Base-by-base conservation (phyloP, 2,797 vertebrate species). In the Anniella stebbinsi region DNA sequence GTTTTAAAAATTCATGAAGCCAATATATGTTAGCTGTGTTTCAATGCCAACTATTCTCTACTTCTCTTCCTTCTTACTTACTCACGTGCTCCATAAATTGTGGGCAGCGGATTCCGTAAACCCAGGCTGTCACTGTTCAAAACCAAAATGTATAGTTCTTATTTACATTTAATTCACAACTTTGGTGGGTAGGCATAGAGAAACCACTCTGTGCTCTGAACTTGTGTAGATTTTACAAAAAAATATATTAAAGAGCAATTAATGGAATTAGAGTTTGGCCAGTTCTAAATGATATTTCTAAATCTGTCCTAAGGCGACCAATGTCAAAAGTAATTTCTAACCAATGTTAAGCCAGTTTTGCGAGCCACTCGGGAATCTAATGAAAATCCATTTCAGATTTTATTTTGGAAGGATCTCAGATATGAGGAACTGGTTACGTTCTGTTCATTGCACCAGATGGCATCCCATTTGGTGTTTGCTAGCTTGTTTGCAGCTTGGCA, bases 391-490 rank as follows among this genome's bases (percentile, higher is more conserved):
- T 87, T 94, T 95, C 73, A 82, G 75, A 95, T 92, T 94, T 95
- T 95, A 91, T 93, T 97, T 96, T 96, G 94, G 93, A 91, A 95
- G 91, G 95, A 89, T 90, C 70, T 94, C 95, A 93, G 92, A 93
- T 89, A 95, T 70, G 82, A 89, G 80, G 88, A 95, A 88, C 87
- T 92, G 91, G 90, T 96, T 91, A 90, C 92, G 93, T 91, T 93
- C 91, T 93, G 73, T 91, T 95, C 84, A 15, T 95, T 97, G 92
- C 90, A 94, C 93, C 97, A 97, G 95, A 96, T 96, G 96, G 93
- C 87, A 91, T 95, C 91, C 93, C 93, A 94, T 95, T 97, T 95
- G 93, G 95, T 95, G 81, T 93, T 95, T 95, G 92, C 95, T 96
- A 96, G 95, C 95, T 96, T 95, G 91, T 95, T 95, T 95, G 80